Percentiles rank a stretch among this genome's conserved stretches.
These are phyloP conservation scores for Hemiscyllium ocellatum DNA, from an alignment of 2,113 vertebrate species.

Conservation along the genomic window DNA sequence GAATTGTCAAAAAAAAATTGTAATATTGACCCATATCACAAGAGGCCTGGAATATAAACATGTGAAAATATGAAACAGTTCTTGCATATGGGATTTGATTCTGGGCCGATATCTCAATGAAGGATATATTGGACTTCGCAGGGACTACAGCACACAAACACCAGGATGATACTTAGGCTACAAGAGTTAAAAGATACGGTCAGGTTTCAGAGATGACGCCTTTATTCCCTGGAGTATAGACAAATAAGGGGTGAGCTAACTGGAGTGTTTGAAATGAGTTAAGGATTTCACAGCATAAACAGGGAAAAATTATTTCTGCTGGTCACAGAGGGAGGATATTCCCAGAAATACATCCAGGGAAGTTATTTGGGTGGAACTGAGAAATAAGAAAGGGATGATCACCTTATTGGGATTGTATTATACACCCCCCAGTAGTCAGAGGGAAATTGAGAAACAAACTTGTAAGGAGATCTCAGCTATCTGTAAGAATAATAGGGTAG, in stretches of 20 bases:
- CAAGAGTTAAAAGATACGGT: neutral
- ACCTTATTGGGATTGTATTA: too few relatives aligned
- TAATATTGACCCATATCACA: neutral
- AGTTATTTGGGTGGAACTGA: too few relatives aligned
- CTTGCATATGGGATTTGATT: neutral
- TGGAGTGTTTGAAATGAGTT: neutral
- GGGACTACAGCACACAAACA: neutral
- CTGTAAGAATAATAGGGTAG: too few relatives aligned
- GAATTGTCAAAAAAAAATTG: neutral
- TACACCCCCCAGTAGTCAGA: too few relatives aligned
- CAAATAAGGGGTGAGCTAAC: neutral
- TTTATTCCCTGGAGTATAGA: neutral
- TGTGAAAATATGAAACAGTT: neutral
- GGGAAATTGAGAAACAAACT: too few relatives aligned
- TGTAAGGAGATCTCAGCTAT: too few relatives aligned
- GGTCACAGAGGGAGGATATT: neutral
- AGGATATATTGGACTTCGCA: neutral
- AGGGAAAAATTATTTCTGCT: neutral
- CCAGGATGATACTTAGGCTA: neutral
- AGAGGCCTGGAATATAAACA: neutral
- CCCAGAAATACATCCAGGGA: too few relatives aligned
- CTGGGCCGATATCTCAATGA: neutral
- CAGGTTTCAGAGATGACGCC: too few relatives aligned
- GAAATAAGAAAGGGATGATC: too few relatives aligned
- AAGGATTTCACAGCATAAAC: neutral